These are phyloP conservation scores for Glaucopsyche alexis DNA, from an alignment of 2,888 invertebrate genomes.

Conservation along the genomic window DNA sequence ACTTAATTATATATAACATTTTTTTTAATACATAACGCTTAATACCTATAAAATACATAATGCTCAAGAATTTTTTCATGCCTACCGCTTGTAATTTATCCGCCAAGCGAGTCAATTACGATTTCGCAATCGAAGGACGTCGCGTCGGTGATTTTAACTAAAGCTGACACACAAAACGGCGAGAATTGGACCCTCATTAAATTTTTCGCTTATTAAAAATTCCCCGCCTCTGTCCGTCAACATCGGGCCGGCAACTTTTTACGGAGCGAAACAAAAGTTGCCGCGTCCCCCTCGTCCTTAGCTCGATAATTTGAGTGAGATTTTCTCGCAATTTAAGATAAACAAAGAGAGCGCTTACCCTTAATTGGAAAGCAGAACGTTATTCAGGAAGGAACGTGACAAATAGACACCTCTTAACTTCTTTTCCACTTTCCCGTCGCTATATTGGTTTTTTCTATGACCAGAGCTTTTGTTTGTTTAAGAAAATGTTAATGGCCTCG, in stretches of 20 bases:
- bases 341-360: slow-evolving; percentile 80
- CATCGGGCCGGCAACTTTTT: slow-evolving; percentile 75
- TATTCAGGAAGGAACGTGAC: slow-evolving; percentile 79
- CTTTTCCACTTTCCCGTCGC: slow-evolving; percentile 74
- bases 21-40: too few relatives aligned
- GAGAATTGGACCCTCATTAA: slow-evolving; percentile 74
- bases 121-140: slow-evolving; percentile 45
- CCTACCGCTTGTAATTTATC: neutral
- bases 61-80: too few relatives aligned
- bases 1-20: too few relatives aligned
- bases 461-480: slow-evolving; percentile 71
- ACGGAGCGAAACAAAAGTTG: slow-evolving; percentile 72
- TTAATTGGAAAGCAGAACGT: slow-evolving; percentile 80
- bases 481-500: slow-evolving; percentile 58
- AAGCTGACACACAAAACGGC: slow-evolving; percentile 62
- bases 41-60: too few relatives aligned
- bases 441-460: slow-evolving; percentile 71
- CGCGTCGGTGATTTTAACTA: slow-evolving; percentile 46
- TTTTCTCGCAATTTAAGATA: slow-evolving; percentile 81
- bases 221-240: slow-evolving; percentile 67
- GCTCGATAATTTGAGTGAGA: slow-evolving; percentile 80
- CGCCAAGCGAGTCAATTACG: slow-evolving; percentile 5
- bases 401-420: slow-evolving; percentile 81
- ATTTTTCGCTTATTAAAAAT: slow-evolving; percentile 80
- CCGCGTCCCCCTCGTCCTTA: slow-evolving; percentile 70